phyloP scores from a whole-genome alignment of 2,113 vertebrate genomes.

The Micromys minutus region DNA sequence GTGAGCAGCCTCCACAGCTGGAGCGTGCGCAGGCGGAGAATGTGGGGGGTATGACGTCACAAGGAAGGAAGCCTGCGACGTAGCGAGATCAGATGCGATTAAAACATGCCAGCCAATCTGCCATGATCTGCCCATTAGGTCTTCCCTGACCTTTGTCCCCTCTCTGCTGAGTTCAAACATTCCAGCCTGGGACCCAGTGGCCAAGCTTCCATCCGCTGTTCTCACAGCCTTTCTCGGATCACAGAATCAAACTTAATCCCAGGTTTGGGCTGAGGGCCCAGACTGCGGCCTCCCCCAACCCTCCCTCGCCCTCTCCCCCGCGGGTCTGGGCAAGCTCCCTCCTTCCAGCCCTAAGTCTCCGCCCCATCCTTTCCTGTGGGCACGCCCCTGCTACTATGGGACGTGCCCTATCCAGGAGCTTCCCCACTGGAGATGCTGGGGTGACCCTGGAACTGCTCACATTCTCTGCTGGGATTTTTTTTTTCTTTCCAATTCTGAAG shows the following conservation, averaged over 20 bases:
- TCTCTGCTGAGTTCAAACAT: constrained; percentile 66
- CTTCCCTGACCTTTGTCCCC: background rate
- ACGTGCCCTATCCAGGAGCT: background rate
- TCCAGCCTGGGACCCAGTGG: constrained; percentile 16
- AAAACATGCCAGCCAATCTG: background rate
- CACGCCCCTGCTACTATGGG: too few species aligned
- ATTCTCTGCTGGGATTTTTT: background rate
- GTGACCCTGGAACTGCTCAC: background rate
- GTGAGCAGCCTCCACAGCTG: accelerated
- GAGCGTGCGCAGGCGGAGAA: background rate
- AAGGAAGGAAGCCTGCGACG: background rate
- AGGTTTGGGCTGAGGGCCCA: background rate
- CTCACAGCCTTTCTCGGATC: constrained; percentile 40
- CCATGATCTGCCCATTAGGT: background rate
- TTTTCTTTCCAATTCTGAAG: background rate
- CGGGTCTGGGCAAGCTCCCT: constrained; percentile 11
- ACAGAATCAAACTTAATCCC: constrained; percentile 47
- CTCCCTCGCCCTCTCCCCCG: background rate
- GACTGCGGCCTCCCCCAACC: background rate
- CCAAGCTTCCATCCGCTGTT: background rate
- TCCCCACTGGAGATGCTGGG: too few species aligned
- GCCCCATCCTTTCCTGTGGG: background rate
- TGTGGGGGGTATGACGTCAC: accelerated
- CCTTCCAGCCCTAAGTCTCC: background rate
- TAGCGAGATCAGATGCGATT: background rate